These are phyloP conservation scores for Syritta pipiens DNA, from an alignment of 2,888 invertebrate genomes.

Conservation along the genomic window DNA sequence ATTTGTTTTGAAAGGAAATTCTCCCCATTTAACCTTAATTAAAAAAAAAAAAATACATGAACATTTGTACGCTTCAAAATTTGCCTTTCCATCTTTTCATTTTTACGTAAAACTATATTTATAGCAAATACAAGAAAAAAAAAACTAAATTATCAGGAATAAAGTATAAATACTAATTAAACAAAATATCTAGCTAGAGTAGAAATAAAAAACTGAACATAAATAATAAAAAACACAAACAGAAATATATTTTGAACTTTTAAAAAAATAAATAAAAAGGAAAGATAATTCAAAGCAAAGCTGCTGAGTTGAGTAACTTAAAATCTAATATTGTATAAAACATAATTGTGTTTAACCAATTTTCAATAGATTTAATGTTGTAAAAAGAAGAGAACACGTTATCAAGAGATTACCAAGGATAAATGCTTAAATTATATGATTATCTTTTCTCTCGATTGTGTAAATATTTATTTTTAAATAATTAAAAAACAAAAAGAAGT, in stretches of 20 bases:
- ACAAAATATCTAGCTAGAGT: constrained; percentile 50
- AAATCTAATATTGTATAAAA: constrained; percentile 30
- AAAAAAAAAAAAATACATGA: constrained; percentile 32
- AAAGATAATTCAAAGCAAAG: constrained; percentile 45
- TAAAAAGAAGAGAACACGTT: constrained; percentile 24
- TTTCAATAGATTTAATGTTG: constrained; percentile 21
- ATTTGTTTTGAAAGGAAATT: too few relatives aligned
- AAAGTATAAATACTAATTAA: constrained; percentile 31
- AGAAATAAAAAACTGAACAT: background rate
- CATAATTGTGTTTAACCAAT: background rate
- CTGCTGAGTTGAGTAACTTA: constrained; percentile 21
- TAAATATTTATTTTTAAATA: constrained; percentile 57
- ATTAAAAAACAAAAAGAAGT: background rate
- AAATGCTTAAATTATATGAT: constrained; percentile 11
- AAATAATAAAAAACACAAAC: constrained; percentile 2
- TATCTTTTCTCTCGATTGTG: constrained; percentile 32
- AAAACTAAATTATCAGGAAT: constrained; percentile 48
- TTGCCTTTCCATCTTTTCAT: constrained; percentile 40
- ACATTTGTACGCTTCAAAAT: constrained; percentile 34
- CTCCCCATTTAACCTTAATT: constrained; percentile 22
- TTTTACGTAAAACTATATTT: constrained; percentile 20
- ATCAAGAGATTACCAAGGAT: background rate
- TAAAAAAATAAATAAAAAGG: constrained; percentile 6
- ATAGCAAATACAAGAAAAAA: constrained; percentile 29
- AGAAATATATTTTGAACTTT: constrained; percentile 22